Base-by-base conservation (phyloP, 2,113 vertebrate genomes). In the Pterocles burchelli region DNA sequence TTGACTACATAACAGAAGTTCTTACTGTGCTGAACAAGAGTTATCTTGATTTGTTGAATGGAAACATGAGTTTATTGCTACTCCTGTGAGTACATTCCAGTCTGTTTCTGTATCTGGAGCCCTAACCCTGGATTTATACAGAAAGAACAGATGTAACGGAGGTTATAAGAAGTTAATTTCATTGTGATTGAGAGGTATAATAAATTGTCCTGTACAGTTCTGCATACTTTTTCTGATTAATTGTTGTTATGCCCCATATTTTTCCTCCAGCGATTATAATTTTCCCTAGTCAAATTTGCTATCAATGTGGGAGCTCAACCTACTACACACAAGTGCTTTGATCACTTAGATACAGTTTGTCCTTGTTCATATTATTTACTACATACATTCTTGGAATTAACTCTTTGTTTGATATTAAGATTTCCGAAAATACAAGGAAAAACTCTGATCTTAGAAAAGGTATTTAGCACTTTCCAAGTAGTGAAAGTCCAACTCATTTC, bases 41-140 rank as follows among this genome's bases (percentile, higher is more conserved):
- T 46, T 77, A 10, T 54, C 59, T 63, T 2, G 1, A 49, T 79
- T 67, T 2, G 0, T 19, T 74, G 33, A 41, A 66, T 22, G 8
- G 9, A 72, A 67, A 10, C 18, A 18, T 3, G 16, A 70, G 14
- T 76, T 88, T 43, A 38, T n/a, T 82, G 16, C 24, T 73, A 21
- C 31, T 62, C 29, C 19, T 58, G 17, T 33, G 36, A 81, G 9
- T 5, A 21, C 0, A 0, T 46, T 73, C 36, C 6, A 2, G 1
- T 48, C 19, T 92, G 3, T 66, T 83, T 70, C 29, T 76, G 25
- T 61, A 31, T 49, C 13, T 41, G 25, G 36, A 77, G 76, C 24
- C 7, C 7, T 58, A 80, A 83, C 9, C 7, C n/a, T 34, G 45
- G 48, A 9, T 84, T 83, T 77, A 81, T 52, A 58, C 8, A 78